These are phyloP conservation scores for Aphaenogaster floridana DNA, from an alignment of 1,140 invertebrate species.

Conservation along the genomic window DNA sequence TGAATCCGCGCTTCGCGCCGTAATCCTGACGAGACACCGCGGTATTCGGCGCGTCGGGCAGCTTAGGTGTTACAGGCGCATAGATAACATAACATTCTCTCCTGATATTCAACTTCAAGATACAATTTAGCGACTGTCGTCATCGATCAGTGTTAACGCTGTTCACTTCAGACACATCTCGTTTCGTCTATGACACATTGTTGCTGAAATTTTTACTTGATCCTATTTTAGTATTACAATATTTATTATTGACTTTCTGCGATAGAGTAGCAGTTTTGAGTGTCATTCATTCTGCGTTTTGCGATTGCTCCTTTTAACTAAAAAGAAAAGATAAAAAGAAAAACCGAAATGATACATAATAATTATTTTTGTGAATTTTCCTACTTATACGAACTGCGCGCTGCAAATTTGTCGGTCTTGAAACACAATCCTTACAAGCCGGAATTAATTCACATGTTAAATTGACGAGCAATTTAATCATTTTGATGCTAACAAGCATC, in stretches of 20 bases:
- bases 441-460: too few relatives aligned
- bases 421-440: too few relatives aligned
- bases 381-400: too few relatives aligned
- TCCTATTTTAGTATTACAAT: conserved; percentile 12
- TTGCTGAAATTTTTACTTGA: not conserved
- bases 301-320: not conserved
- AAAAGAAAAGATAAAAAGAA: not conserved
- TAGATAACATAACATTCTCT: conserved; percentile 57
- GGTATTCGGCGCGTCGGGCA: conserved; percentile 57
- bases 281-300: not conserved
- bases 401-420: too few relatives aligned
- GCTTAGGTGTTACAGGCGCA: conserved; percentile 60
- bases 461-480: too few relatives aligned
- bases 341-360: not conserved
- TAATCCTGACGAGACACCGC: conserved; percentile 65
- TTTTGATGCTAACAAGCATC: too few relatives aligned
- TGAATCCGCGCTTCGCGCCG: conserved; percentile 58
- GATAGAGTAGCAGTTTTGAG: not conserved
- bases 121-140: not conserved
- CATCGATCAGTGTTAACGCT: not conserved
- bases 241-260: not conserved
- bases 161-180: not conserved
- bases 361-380: too few relatives aligned
- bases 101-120: conserved; percentile 32
- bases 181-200: not conserved